Base-by-base conservation (phyloP, 2,888 invertebrate species). In the Ennomos quercinarius region DNA sequence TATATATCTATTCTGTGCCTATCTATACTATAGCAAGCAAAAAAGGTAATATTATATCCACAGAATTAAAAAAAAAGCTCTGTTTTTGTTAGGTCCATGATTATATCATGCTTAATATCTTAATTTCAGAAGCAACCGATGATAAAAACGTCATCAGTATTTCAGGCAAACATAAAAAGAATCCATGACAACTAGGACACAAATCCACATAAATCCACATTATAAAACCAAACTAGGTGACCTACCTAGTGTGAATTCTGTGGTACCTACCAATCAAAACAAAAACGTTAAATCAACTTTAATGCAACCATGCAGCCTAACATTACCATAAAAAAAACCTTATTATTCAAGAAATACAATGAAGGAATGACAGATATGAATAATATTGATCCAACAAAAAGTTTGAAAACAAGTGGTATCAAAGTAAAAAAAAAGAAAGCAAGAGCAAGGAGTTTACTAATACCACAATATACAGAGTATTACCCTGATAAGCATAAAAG, bases 401-500 rank as follows among this genome's bases (percentile, higher is more conserved):
- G 27, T 34, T 1, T 10, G 1, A 44, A 34, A 11, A 44, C 10
- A 13, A 17, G n/a, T 11, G 8, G 17, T 3, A 2, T 10, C 17
- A 45, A 10, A 44, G 36, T 8, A 36, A 11, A 4, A 11, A 40
- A 57, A 70, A 63, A 38, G 46, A 12, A 50, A 66, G 65, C 63
- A 44, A 62, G 49, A 37, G 46, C 59, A 71, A 68, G 61, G 10
- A 43, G 13, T 47, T 56, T 17, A 41, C 57, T 60, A 56, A 17
- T 57, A 8, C 49, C 0, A 57, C 59, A 8, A 64, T 68, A 12
- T 55, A 63, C 53, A 43, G 89, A 90, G 50, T 86, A 76, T 56
- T 78, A 81, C 70, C 88, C 88, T 0, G 67, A 84, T 10, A 87
- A 76, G 27, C 52, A 70, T 17, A 87, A 86, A 63, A 66, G 87